Base-by-base conservation (phyloP, 2,888 invertebrate species). In the Dendrolimus houi region DNA sequence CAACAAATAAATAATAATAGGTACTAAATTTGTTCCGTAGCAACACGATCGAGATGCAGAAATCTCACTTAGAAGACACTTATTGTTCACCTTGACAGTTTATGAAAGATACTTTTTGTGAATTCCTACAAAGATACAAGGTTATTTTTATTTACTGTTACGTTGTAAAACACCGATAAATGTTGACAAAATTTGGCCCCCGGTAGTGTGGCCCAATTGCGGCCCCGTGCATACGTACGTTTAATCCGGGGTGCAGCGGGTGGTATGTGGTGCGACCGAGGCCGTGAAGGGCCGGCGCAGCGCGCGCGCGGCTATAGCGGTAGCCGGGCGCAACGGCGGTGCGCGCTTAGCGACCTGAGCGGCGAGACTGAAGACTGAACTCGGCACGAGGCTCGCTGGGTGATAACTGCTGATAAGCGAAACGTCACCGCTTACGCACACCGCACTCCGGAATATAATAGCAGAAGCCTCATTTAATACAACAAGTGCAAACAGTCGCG, bases 331-430 rank as follows among this genome's bases (percentile, higher is more conserved):
- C 55, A 63, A 55, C 62, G 60, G 57, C 56, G 62, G 53, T 58
- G 61, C 62, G 70, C 77, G 79, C 75, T 66, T 64, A 63, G 68
- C 72, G 75, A 80, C 75, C 79, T 81, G 77, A 75, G 73, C 70
- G 83, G 81, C 83, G 80, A 78, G 74, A 86, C 86, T 86, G 80
- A 71, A 66, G 68, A 47, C 47, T 47, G 47, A 47, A 47, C 47
- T 47, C 47, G 47, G 72, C 68, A 69, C 79, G 81, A 80, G 83
- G 79, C 82, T 79, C 80, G 78, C 75, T 72, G 77, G 80, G 81
- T 86, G 87, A 87, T 87, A 87, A 85, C 83, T 74, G 74, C 81
- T 87, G 87, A 87, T 87, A 87, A 86, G 81, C 80, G 75, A 56
- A 77, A 77, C 79, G 82, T 81, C 80, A 81, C 74, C 77, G 67